These are phyloP conservation scores for Diprion similis DNA, from an alignment of 1,140 invertebrate species.

Conservation along the genomic window DNA sequence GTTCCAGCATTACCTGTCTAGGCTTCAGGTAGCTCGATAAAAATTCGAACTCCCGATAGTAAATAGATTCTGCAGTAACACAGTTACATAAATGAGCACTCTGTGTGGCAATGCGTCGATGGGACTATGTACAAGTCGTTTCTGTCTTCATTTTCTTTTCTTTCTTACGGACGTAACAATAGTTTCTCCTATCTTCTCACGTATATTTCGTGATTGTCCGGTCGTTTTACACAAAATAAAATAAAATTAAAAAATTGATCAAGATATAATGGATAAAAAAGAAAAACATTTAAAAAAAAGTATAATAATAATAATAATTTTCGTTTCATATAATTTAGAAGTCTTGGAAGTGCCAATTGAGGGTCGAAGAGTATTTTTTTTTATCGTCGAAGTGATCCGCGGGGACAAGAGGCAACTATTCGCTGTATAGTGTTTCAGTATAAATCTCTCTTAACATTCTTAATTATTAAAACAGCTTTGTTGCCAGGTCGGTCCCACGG, in stretches of 20 bases:
- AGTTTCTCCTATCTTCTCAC: background rate
- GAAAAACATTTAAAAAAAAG: conserved; percentile 19
- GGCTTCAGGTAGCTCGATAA: background rate
- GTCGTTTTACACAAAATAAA: conserved; percentile 12
- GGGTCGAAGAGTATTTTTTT: conserved; percentile 32
- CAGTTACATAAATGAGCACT: background rate
- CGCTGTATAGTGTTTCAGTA: too few relatives aligned
- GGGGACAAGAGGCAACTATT: conserved; percentile 55
- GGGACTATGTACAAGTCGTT: conserved; percentile 4
- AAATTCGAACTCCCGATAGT: background rate
- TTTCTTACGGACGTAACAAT: background rate
- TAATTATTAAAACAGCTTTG: background rate
- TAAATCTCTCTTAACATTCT: too few relatives aligned
- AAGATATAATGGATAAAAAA: conserved; percentile 10
- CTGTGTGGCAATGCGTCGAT: background rate
- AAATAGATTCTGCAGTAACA: background rate
- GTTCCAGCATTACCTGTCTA: too few relatives aligned
- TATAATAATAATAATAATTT: background rate
- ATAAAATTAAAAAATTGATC: conserved; percentile 8
- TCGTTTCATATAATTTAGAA: background rate
- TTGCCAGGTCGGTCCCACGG: background rate
- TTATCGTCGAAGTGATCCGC: conserved; percentile 45
- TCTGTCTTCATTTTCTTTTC: background rate
- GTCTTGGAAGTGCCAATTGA: conserved; percentile 16
- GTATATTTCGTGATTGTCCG: too few relatives aligned